phyloP scores from a whole-genome alignment of 2,888 invertebrate genomes.

The Morpho deidamia region DNA sequence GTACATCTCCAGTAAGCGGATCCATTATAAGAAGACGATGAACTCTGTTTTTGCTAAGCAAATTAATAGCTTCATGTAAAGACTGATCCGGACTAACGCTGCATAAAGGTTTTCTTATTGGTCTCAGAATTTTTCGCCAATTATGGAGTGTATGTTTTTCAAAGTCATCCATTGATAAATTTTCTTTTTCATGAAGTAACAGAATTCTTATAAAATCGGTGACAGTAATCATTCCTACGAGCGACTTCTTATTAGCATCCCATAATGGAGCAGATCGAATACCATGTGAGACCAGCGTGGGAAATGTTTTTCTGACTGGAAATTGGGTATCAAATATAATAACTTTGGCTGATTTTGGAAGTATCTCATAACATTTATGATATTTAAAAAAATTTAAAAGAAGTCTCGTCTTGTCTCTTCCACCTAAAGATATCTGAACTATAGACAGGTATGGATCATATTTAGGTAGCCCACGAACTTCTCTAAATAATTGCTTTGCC shows the following conservation, averaged over 20 bases:
- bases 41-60: slow-evolving; percentile 61
- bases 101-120: slow-evolving; percentile 59
- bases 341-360: slow-evolving; percentile 72
- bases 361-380: slow-evolving; percentile 71
- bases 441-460: slow-evolving; percentile 72
- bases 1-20: slow-evolving; percentile 59
- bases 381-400: slow-evolving; percentile 71
- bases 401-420: slow-evolving; percentile 67
- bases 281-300: slow-evolving; percentile 68
- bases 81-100: slow-evolving; percentile 65
- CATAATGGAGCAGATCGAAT: slow-evolving; percentile 70
- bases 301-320: slow-evolving; percentile 68
- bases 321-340: slow-evolving; percentile 74
- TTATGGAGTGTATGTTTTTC: slow-evolving; percentile 66
- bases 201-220: slow-evolving; percentile 71
- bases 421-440: slow-evolving; percentile 71
- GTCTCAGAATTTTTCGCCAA: slow-evolving; percentile 65
- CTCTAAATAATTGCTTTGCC: slow-evolving; percentile 69
- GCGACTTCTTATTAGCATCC: slow-evolving; percentile 64
- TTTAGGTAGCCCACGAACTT: slow-evolving; percentile 68
- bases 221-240: slow-evolving; percentile 72
- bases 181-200: slow-evolving; percentile 59
- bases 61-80: slow-evolving; percentile 68
- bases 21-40: slow-evolving; percentile 68
- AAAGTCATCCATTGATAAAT: slow-evolving; percentile 63